A percentile compares a stretch with the other conserved stretches of the same genome.
phyloP scores from a whole-genome alignment of 2,797 vertebrate species.

The Steatocranus sp. region DNA sequence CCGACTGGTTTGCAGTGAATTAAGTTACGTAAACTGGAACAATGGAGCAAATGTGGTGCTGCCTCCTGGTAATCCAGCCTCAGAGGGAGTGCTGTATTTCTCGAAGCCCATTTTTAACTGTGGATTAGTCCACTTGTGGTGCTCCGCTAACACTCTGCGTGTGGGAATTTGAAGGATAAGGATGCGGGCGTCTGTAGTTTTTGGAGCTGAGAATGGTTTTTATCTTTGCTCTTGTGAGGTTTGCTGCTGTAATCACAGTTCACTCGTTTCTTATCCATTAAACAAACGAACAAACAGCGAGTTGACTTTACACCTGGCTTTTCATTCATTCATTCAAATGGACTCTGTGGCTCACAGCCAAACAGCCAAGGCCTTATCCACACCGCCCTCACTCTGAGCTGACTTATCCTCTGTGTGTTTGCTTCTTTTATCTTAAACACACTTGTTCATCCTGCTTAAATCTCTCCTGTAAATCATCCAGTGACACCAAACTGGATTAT shows the following conservation, averaged over 20 bases:
- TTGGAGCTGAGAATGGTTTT: background rate
- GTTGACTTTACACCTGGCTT: background rate
- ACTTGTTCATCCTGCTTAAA: background rate
- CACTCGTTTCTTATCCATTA: background rate
- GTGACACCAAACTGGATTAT: background rate
- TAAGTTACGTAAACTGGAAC: background rate
- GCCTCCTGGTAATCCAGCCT: background rate
- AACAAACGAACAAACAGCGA: background rate
- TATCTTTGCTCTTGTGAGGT: background rate
- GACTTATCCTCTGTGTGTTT: background rate
- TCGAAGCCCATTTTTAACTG: background rate
- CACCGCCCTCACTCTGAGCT: accelerated
- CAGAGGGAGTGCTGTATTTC: background rate
- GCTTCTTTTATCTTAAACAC: background rate
- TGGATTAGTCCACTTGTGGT: background rate
- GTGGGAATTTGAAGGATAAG: background rate
- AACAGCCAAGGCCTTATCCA: background rate
- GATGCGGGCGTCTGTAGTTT: accelerated
- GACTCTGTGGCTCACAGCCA: background rate
- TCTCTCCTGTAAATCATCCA: background rate
- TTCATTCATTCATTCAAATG: background rate
- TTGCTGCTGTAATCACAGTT: background rate
- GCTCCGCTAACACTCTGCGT: accelerated
- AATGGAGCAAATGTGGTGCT: background rate
- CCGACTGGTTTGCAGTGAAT: accelerated